phyloP scores from a whole-genome alignment of 2,888 invertebrate genomes.

The Chrysotoxum bicinctum region DNA sequence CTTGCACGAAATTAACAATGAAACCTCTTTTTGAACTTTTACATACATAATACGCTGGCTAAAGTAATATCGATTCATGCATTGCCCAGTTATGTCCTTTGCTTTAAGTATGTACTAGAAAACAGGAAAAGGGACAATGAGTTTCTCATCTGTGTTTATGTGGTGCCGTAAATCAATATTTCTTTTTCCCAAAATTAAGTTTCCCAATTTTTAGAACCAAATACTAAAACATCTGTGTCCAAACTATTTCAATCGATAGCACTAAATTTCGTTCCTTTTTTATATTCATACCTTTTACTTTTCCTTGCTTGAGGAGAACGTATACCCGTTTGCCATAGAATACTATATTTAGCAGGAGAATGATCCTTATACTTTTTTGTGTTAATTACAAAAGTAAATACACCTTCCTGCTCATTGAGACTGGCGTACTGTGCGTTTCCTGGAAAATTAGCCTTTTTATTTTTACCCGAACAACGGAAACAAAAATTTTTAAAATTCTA shows the following conservation, averaged over 20 bases:
- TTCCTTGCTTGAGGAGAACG: background rate
- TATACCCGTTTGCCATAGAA: background rate
- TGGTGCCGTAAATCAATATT: too few species aligned
- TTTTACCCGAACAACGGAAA: constrained; percentile 31
- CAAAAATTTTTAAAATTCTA: constrained; percentile 38
- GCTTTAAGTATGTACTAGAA: too few species aligned
- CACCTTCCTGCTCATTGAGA: background rate
- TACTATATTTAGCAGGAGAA: background rate
- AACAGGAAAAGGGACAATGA: too few species aligned
- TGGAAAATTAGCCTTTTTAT: constrained; percentile 2
- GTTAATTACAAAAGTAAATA: constrained; percentile 1
- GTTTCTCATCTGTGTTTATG: too few species aligned
- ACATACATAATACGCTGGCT: too few species aligned
- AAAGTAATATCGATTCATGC: too few species aligned
- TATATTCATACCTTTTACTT: background rate
- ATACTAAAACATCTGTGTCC: too few species aligned
- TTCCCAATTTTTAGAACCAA: too few species aligned
- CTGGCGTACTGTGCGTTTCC: background rate
- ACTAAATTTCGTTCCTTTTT: background rate
- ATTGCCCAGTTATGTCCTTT: too few species aligned
- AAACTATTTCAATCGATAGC: background rate
- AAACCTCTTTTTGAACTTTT: too few species aligned
- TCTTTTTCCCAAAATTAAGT: too few species aligned
- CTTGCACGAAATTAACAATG: too few species aligned
- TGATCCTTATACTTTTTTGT: background rate